Conservation (phyloP, 2,888 invertebrate species). For the Oxytorus armatus region DNA sequence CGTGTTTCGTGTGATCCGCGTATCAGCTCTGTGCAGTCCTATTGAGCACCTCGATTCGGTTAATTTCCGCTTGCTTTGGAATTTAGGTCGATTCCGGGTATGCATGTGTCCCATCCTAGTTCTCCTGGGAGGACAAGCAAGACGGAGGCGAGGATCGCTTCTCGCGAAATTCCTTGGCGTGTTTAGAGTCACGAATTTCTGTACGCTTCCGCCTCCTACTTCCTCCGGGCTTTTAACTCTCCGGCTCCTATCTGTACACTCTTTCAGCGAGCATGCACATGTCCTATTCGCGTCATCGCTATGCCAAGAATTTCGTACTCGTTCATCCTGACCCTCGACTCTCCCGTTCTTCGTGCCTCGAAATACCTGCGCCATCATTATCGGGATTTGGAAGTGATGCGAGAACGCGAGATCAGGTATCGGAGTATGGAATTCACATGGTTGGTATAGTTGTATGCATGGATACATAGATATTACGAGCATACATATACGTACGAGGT, state of each 20-base stretch:
- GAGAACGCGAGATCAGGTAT: conserved; percentile 12
- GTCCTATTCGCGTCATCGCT: conserved; percentile 44
- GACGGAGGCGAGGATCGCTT: conserved; percentile 41
- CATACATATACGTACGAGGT: neutral
- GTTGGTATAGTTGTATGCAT: conserved; percentile 2
- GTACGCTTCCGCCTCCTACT: conserved; percentile 46
- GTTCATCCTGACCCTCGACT: conserved; percentile 43
- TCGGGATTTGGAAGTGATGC: conserved; percentile 48
- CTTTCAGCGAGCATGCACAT: conserved; percentile 37
- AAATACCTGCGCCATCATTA: conserved; percentile 57
- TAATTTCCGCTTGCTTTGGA: conserved; percentile 71
- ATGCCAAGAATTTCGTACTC: conserved; percentile 59
- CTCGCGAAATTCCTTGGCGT: conserved; percentile 66
- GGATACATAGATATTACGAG: neutral
- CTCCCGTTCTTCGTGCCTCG: conserved; percentile 40
- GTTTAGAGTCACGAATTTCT: conserved; percentile 68
- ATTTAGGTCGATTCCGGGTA: conserved; percentile 69
- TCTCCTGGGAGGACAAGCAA: conserved; percentile 27
- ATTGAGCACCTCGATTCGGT: conserved; percentile 62
- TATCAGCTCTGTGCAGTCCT: conserved; percentile 33
- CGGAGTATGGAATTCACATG: conserved; percentile 36
- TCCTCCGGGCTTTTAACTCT: neutral
- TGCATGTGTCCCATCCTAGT: conserved; percentile 49
- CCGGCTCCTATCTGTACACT: conserved; percentile 23
- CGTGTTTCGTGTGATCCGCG: conserved; percentile 54